Evolutionary conservation across 2,888 invertebrate species (phyloP), one percentile per base, ranked within the genome.

Genomic region (Tenthredo amoena): DNA sequence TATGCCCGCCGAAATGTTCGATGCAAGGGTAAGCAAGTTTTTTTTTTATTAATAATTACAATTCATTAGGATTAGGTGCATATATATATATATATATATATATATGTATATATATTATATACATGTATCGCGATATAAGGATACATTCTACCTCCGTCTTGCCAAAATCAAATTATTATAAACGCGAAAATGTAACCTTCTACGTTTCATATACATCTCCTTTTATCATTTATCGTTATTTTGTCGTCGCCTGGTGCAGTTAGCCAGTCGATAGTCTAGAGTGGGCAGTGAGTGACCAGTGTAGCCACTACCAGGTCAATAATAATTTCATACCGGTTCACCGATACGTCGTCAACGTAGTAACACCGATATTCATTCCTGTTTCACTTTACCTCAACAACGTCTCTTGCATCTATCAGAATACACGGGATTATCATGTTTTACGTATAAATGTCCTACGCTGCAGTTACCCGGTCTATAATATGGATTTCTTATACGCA

Each of bases 1-100:
- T 31, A 86, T 88, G 85, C 87, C 89, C 82, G 86, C 88, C 86
- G 91, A 91, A 81, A 89, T 89, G 84, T 90, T 91, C 89, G 89
- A 90, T 87, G 86, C 85, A 43, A 89, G 90, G 88, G 92, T 92
- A 87, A 90, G 89, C 34, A n/a, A n/a, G 21, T 77, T 55, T 77
- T 9, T 77, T 9, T 55, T 50, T 34, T 31, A n/a, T 0, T 18
- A 26, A 34, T 34, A 68, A 6, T 7, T 7, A 55, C 18, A 1
- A 55, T 15, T 47, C 15, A 15, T 47, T 15, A 43, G 40, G 40
- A 47, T 47, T 15, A 15, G 3, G 15, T 12, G 12, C 10, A 12
- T 40, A 7, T 74, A 2, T 26, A 26, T 26, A 26, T 26, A 26
- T 26, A 26, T 26, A 15, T 40, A n/a, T 40, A n/a, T n/a, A 12